Conservation (phyloP, 53 echinoderm and acorn worm genomes). For the Mesocentrotus franciscanus region DNA sequence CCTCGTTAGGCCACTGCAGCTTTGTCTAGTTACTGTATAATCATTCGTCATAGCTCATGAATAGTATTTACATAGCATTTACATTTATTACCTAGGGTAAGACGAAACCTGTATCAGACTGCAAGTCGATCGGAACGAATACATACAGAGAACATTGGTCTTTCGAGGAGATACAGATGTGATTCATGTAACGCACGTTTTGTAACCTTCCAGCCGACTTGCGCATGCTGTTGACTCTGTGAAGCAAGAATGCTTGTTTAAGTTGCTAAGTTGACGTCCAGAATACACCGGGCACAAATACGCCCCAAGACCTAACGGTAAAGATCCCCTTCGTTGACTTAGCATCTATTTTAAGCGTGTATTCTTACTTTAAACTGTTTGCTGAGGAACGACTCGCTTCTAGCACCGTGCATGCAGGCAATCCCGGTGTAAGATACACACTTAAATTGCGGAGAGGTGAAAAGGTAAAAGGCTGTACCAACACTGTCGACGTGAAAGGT, state of each 20-base stretch:
- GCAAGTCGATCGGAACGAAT: not conserved
- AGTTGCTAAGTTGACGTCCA: constrained; percentile 14
- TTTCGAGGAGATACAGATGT: not conserved
- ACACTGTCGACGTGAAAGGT: not conserved
- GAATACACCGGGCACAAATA: constrained; percentile 4
- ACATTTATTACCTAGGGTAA: not conserved
- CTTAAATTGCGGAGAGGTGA: constrained; percentile 9
- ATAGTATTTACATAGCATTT: too few relatives aligned
- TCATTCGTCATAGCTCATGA: too few relatives aligned
- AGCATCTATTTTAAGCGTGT: constrained; percentile 45
- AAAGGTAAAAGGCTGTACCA: not conserved
- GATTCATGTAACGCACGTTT: not conserved
- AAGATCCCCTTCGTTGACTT: not conserved
- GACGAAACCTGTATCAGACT: not conserved
- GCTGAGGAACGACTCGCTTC: not conserved
- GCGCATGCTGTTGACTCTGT: constrained; percentile 8
- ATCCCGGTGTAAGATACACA: constrained; percentile 7
- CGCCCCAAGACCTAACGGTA: constrained; percentile 23
- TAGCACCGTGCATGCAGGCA: not conserved
- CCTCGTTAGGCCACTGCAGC: too few relatives aligned
- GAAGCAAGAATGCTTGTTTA: constrained; percentile 19
- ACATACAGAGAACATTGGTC: not conserved
- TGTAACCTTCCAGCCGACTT: not conserved
- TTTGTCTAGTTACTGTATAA: too few relatives aligned
- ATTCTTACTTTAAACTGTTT: constrained; percentile 53